Conservation (phyloP, 2,888 invertebrate genomes). For the Tachina lurida region DNA sequence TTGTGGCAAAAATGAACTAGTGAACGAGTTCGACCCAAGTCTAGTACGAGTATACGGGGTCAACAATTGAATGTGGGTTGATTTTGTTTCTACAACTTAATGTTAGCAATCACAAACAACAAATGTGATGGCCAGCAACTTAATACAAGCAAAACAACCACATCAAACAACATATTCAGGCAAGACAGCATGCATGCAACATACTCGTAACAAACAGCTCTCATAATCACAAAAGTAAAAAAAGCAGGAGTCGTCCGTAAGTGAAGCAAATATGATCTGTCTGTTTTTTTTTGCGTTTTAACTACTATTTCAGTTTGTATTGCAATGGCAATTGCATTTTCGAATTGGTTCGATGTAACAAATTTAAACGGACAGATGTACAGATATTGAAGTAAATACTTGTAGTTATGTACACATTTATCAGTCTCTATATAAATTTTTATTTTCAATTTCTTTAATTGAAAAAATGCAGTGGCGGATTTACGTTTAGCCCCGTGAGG, state of each 20-base stretch:
- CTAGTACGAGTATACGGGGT: constrained; percentile 61
- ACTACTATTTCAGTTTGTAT: constrained; percentile 13
- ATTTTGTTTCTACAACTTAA: constrained; percentile 53
- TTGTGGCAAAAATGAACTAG: no score
- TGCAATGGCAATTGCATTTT: constrained; percentile 52
- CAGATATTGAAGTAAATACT: not conserved
- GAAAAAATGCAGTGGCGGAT: no score
- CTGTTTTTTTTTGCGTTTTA: constrained; percentile 18
- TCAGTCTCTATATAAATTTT: no score
- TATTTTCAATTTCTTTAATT: no score
- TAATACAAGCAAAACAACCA: constrained; percentile 34
- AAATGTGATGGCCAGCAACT: constrained; percentile 54
- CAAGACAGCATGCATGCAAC: constrained; percentile 27
- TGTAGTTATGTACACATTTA: no score
- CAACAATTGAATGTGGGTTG: constrained; percentile 69
- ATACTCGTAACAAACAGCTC: constrained; percentile 32
- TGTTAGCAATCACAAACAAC: constrained; percentile 38
- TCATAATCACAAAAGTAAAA: constrained; percentile 21
- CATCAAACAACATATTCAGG: constrained; percentile 30
- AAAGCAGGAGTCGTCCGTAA: constrained; percentile 20
- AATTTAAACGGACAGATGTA: constrained; percentile 9
- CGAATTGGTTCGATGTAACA: constrained; percentile 35
- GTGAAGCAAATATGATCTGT: constrained; percentile 22
- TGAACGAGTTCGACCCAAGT: no score
- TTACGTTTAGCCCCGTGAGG: no score